Conservation (phyloP, 2,888 invertebrate species). For the Pyrocoelia pectoralis region DNA sequence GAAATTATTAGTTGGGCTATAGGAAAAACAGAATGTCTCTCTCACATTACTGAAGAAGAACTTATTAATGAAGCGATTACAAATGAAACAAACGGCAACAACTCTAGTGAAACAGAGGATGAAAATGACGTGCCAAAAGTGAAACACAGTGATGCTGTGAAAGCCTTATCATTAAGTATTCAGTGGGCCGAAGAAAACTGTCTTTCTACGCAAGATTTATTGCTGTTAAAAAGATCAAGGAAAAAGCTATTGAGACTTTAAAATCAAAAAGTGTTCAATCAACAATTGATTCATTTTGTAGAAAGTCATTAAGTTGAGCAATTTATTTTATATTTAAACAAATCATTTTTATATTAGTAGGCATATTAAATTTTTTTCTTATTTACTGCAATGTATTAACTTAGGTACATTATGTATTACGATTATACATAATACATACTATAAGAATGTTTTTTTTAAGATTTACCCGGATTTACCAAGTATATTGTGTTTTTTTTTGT, state of each 20-base stretch:
- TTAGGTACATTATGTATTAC: no score
- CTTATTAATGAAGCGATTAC: neutral
- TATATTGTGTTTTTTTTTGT: no score
- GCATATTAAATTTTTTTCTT: no score
- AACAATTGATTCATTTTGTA: no score
- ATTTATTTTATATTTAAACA: no score
- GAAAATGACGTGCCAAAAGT: neutral
- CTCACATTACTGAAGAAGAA: constrained; percentile 4
- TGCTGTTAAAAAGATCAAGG: neutral
- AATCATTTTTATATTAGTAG: no score
- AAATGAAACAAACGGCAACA: neutral
- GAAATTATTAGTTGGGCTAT: constrained; percentile 3
- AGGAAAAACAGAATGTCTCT: neutral
- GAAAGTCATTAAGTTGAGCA: no score
- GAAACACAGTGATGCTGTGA: neutral
- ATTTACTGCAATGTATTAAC: no score
- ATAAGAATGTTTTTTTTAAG: no score
- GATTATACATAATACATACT: no score
- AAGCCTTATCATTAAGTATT: neutral
- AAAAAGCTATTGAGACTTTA: neutral
- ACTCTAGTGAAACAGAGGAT: neutral
- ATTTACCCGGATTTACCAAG: no score
- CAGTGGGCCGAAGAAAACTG: neutral
- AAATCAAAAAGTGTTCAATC: no score
- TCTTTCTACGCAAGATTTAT: neutral